A percentile compares a stretch with the other conserved stretches of the same genome.
These are phyloP conservation scores for Helostoma temminkii DNA, from an alignment of 2,797 vertebrate genomes.

Conservation along the genomic window DNA sequence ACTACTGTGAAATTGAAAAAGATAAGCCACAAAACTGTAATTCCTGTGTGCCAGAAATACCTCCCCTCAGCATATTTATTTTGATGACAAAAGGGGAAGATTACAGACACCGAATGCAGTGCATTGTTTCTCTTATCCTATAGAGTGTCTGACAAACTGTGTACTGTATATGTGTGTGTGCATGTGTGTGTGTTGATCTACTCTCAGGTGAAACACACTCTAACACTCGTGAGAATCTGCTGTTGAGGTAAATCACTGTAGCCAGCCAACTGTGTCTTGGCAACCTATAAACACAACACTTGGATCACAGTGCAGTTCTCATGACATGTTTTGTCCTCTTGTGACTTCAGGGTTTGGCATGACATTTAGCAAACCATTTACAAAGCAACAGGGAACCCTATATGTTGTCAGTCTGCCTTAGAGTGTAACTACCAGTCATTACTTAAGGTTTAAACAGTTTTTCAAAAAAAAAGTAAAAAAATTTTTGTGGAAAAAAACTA, in stretches of 20 bases:
- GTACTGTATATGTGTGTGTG: conserved; percentile 9
- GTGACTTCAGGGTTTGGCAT: conserved; percentile 6
- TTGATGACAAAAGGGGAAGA: not conserved
- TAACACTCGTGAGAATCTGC: conserved; percentile 54
- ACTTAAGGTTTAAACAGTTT: not conserved
- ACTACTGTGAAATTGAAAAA: not conserved
- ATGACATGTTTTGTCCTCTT: conserved; percentile 18
- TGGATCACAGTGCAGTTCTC: conserved; percentile 11
- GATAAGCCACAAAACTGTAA: not conserved
- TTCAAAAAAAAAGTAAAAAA: no score
- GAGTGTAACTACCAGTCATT: not conserved
- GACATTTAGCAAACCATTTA: conserved; percentile 3
- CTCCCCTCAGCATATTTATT: not conserved
- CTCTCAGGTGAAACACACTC: conserved; percentile 46
- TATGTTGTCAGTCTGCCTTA: not conserved
- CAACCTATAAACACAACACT: conserved; percentile 62
- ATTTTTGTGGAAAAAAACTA: no score
- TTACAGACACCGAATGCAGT: not conserved
- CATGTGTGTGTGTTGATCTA: conserved; percentile 13
- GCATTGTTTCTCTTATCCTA: conserved; percentile 19
- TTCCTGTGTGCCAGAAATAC: not conserved
- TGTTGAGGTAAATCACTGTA: conserved; percentile 41
- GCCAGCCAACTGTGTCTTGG: conserved; percentile 72
- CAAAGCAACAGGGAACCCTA: not conserved
- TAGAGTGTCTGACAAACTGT: conserved; percentile 7